These are phyloP conservation scores for Odocoileus hemionus DNA, from an alignment of 2,113 vertebrate genomes.

Conservation along the genomic window DNA sequence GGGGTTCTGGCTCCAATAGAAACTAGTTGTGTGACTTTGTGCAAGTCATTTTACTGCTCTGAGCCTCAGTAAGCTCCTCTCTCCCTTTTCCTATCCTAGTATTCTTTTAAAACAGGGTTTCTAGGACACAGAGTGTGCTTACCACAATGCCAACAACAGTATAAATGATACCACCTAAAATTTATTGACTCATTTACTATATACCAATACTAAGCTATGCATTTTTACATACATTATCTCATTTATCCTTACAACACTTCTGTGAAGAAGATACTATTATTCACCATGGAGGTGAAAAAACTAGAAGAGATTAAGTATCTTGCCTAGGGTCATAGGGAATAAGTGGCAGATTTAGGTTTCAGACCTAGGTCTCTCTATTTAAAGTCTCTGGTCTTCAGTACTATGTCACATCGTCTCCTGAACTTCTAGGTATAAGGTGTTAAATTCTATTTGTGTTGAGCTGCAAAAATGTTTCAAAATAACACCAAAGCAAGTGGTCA, in stretches of 20 bases:
- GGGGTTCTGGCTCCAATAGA: background rate
- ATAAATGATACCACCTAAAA: background rate
- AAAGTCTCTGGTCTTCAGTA: background rate
- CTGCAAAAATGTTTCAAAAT: background rate
- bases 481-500: background rate
- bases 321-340: background rate
- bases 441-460: background rate
- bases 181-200: background rate
- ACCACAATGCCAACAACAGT: background rate
- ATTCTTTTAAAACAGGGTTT: background rate
- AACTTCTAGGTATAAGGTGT: background rate
- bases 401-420: background rate
- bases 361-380: background rate
- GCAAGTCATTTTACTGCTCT: background rate
- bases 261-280: background rate
- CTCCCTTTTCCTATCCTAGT: background rate
- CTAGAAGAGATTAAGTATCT: background rate
- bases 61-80: background rate
- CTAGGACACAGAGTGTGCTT: background rate
- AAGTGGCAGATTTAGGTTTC: background rate
- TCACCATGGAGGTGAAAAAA: background rate
- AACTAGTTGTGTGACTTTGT: background rate
- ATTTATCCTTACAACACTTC: background rate
- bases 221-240: background rate
- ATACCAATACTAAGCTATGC: background rate